A percentile compares a stretch with the other conserved stretches of the same genome.
These are phyloP conservation scores for Carcharodon carcharias DNA, from an alignment of 2,797 vertebrate species.

Conservation along the genomic window DNA sequence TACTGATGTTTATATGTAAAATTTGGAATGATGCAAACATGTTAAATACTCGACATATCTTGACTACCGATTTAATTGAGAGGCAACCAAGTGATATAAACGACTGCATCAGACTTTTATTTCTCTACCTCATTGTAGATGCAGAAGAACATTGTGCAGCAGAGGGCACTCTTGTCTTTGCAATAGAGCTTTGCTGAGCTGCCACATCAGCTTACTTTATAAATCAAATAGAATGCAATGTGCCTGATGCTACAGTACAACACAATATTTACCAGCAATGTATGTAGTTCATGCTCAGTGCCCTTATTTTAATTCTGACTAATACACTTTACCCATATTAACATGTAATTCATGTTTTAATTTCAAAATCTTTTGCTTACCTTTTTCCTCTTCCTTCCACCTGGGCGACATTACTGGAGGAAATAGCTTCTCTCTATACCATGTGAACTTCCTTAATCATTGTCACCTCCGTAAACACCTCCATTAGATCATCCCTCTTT, in stretches of 20 bases:
- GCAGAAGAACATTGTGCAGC: background rate
- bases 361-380: background rate
- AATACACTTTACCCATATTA: background rate
- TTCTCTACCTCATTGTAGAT: background rate
- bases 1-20: background rate
- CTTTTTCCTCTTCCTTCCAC: background rate
- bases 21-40: background rate
- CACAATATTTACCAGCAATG: background rate
- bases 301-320: background rate
- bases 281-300: background rate
- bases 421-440: background rate
- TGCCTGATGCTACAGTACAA: background rate
- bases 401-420: background rate
- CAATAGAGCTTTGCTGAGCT: background rate
- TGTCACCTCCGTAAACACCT: background rate
- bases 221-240: background rate
- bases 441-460: background rate
- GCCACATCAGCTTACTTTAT: background rate
- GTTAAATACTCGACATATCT: background rate
- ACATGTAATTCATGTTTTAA: background rate
- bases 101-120: background rate
- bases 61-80: background rate
- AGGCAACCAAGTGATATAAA: background rate
- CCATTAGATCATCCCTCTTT: background rate
- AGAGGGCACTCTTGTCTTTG: constrained; percentile 10